These are phyloP conservation scores for Tiliacea citrago DNA, from an alignment of 2,888 invertebrate species.

Conservation along the genomic window DNA sequence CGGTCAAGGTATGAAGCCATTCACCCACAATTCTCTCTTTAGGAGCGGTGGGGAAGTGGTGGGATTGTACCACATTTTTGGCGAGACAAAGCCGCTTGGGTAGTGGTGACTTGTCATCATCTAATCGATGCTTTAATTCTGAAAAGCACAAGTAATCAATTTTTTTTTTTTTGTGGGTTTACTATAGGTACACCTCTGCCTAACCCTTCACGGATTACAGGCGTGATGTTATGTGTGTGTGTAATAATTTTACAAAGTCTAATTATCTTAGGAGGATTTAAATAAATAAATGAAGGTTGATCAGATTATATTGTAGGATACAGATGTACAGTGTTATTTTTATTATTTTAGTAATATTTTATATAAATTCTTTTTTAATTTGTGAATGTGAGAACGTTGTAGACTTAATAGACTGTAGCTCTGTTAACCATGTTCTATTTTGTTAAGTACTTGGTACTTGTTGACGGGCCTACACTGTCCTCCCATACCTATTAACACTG, in stretches of 20 bases:
- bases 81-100: constrained; percentile 89
- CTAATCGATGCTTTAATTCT: constrained; percentile 78
- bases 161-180: too few species aligned
- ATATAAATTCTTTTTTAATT: too few species aligned
- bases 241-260: not conserved
- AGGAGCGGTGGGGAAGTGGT: constrained; percentile 85
- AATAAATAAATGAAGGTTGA: not conserved
- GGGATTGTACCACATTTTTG: constrained; percentile 86
- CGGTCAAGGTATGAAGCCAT: constrained; percentile 83
- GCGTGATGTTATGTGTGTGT: too few species aligned
- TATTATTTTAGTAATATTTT: too few species aligned
- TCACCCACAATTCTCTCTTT: constrained; percentile 88
- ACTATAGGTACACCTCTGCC: too few species aligned
- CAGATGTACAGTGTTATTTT: not conserved
- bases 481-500: too few species aligned
- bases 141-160: constrained; percentile 58
- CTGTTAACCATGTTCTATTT: too few species aligned
- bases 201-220: too few species aligned
- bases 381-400: too few species aligned
- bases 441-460: too few species aligned
- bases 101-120: constrained; percentile 82
- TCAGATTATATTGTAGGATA: not conserved
- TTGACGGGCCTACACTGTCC: too few species aligned
- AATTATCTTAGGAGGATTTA: not conserved
- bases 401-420: too few species aligned